Evolutionary conservation across 2,797 vertebrate species (phyloP).

Genomic region (Lophura swinhoii): DNA sequence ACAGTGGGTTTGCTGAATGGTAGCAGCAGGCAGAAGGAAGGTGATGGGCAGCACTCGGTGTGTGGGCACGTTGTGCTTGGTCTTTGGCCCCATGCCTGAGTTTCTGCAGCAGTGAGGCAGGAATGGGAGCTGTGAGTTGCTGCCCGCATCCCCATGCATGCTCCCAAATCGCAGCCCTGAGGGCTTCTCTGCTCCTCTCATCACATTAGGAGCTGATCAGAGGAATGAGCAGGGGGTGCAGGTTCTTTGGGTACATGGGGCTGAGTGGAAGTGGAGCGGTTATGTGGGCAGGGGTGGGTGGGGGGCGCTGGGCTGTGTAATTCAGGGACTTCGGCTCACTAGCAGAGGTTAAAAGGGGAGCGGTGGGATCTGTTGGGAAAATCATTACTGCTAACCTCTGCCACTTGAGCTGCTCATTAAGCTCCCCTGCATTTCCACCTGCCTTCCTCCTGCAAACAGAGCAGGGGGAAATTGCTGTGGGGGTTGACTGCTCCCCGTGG

Average conservation of each 20-base stretch:
- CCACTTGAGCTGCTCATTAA: fast-evolving
- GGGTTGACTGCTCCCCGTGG: fast-evolving
- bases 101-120: not conserved
- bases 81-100: not conserved
- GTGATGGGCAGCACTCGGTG: not conserved
- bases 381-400: not conserved
- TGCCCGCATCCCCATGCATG: fast-evolving
- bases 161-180: fast-evolving
- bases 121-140: not conserved
- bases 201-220: not conserved
- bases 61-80: not conserved
- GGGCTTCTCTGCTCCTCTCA: not conserved
- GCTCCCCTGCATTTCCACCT: not conserved
- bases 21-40: slow-evolving; percentile 7
- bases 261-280: not conserved
- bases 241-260: not conserved
- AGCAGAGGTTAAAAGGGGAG: slow-evolving; percentile 45
- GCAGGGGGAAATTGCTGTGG: not conserved
- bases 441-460: not conserved
- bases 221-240: not conserved
- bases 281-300: not conserved
- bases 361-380: not conserved
- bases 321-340: not conserved
- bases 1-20: fast-evolving
- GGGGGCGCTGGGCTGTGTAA: not conserved